These are phyloP conservation scores for Pollimyrus isidori DNA, from an alignment of 2,113 vertebrate genomes.

Conservation along the genomic window DNA sequence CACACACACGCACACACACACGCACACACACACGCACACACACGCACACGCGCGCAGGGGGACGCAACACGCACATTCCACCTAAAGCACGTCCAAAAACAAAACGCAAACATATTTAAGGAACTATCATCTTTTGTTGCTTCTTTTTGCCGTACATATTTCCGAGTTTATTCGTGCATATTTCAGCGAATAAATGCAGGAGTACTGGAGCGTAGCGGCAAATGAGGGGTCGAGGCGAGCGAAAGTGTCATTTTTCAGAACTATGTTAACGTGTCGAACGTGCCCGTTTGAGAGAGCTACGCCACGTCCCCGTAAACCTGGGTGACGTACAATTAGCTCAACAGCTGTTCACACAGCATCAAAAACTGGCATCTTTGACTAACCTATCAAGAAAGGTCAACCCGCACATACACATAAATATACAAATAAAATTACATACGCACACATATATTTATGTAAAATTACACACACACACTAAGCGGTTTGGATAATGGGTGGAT, in stretches of 20 bases:
- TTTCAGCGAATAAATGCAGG: background rate
- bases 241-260: background rate
- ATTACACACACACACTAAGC: background rate
- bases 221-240: background rate
- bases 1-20: too few relatives aligned
- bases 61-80: background rate
- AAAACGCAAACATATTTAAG: background rate
- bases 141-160: background rate
- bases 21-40: background rate
- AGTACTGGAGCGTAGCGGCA: background rate
- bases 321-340: conserved; percentile 6
- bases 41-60: background rate
- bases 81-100: conserved; percentile 3
- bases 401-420: background rate
- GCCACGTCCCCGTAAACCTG: background rate
- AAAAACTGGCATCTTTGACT: background rate
- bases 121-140: background rate
- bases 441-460: background rate
- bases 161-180: background rate
- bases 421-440: background rate
- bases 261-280: background rate
- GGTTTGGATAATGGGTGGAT: too few relatives aligned
- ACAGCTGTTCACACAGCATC: background rate
- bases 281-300: background rate
- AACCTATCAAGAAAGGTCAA: too few relatives aligned